A percentile compares a stretch with the other conserved stretches of the same genome.
Evolutionary conservation across 2,797 vertebrate species (phyloP).

Genomic region (Rhinogobio ventralis): DNA sequence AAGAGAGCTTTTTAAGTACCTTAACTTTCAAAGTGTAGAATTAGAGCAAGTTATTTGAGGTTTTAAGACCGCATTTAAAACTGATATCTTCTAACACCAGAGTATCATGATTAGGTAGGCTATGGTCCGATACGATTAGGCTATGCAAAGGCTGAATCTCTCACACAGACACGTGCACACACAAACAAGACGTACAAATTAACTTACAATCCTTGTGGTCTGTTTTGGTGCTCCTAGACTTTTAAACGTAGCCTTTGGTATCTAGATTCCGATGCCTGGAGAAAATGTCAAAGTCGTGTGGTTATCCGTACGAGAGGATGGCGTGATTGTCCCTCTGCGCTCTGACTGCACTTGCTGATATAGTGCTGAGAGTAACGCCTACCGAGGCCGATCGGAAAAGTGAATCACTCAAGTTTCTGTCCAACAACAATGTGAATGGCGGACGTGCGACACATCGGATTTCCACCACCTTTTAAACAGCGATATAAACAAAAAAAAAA

Average conservation of each 20-base stretch:
- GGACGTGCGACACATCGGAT: constrained; percentile 67
- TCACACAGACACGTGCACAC: background rate
- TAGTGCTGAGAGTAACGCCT: constrained; percentile 67
- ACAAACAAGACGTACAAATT: background rate
- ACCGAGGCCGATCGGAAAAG: constrained; percentile 47
- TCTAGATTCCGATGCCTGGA: background rate
- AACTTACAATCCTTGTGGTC: constrained; percentile 33
- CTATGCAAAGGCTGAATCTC: background rate
- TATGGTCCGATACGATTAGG: background rate
- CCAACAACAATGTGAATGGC: constrained; percentile 56
- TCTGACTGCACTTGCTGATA: constrained; percentile 65
- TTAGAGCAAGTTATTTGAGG: background rate
- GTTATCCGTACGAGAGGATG: constrained; percentile 32
- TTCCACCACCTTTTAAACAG: constrained; percentile 57
- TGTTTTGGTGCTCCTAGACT: background rate
- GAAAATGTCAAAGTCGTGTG: constrained; percentile 4
- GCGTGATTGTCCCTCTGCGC: constrained; percentile 42
- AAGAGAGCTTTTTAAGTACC: constrained; percentile 10
- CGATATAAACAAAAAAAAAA: constrained; percentile 37
- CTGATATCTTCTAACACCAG: background rate
- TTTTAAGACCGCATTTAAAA: background rate
- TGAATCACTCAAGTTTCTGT: constrained; percentile 60
- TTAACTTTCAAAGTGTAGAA: background rate
- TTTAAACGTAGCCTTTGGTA: background rate
- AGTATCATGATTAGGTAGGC: background rate